Base-by-base conservation (phyloP, 1,140 invertebrate species). In the Euura lappo region DNA sequence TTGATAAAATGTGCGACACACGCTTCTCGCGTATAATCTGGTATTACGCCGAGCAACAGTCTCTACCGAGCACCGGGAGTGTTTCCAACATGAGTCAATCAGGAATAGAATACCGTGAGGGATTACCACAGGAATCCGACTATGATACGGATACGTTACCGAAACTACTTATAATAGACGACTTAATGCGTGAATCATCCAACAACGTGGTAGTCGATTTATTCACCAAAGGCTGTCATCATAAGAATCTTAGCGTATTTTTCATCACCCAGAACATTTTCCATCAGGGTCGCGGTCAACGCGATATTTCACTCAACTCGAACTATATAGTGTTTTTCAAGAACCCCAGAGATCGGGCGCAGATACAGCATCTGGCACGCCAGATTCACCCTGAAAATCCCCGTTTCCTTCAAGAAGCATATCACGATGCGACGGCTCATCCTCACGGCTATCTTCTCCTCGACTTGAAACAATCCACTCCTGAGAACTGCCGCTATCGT, bases 241-340 rank as follows among this genome's bases (percentile, higher is more conserved):
- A 72, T 51, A 47, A 69, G 13, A 72, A 72, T 60, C 13, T 64
- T 11, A 67, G 45, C 44, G 45, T 51, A 45, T 46, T 72, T 8
- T 72, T 66, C 47, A 81, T 86, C 51, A 83, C 83, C 45, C 85
- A 88, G 80, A 86, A 85, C 74, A 44, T 86, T 68, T 86, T 85
- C 78, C 81, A 86, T 75, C 79, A 86, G 76, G 83, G 79, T 6
- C 79, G 76, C 74, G 77, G 79, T 28, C 28, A 28, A 28, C 28
- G 28, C 28, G 28, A 28, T 28, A 28, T 28, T 28, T 28, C 28
- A 28, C 11, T 86, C 7, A 86, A 85, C 75, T 76, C 80, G 51
- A 80, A 79, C 75, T 86, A 84, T 75, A 78, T 86, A 42, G 76
- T 85, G 47, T 78, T 82, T 69, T 84, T 87, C 75, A 86, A 88